phyloP scores from a whole-genome alignment of 1,140 invertebrate genomes.

The Pogonomyrmex barbatus region DNA sequence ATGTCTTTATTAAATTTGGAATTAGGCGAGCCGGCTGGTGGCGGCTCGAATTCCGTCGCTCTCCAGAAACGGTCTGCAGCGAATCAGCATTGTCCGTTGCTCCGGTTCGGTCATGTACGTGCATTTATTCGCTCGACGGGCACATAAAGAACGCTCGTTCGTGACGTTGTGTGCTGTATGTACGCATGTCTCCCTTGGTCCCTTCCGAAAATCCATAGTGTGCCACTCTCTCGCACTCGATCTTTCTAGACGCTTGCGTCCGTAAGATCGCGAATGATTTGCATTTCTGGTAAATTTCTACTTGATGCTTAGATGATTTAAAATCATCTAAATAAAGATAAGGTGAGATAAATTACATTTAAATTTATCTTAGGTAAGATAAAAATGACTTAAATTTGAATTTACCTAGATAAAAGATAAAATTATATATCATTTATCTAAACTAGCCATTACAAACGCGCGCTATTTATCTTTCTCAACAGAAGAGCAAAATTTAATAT shows the following conservation, averaged over 20 bases:
- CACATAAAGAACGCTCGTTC: constrained; percentile 43
- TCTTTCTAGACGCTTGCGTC: neutral
- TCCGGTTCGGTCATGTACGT: constrained; percentile 41
- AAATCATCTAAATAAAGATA: no score
- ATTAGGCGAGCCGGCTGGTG: constrained; percentile 69
- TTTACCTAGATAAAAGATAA: no score
- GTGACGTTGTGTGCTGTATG: neutral
- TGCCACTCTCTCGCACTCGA: no score
- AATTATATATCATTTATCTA: no score
- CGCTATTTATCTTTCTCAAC: no score
- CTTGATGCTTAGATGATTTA: neutral
- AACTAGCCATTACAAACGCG: no score
- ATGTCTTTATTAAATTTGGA: constrained; percentile 77
- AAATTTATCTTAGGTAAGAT: no score
- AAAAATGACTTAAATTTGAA: no score
- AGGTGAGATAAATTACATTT: no score
- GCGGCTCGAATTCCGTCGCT: constrained; percentile 69
- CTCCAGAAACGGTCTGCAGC: constrained; percentile 59
- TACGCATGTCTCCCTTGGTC: neutral
- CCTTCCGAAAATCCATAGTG: neutral
- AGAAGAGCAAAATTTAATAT: no score
- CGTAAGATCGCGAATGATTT: neutral
- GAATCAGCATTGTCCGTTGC: constrained; percentile 67
- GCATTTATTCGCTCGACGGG: constrained; percentile 43
- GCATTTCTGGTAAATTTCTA: neutral